These are phyloP conservation scores for Chloroclysta siterata DNA, from an alignment of 2,888 invertebrate species.

Conservation along the genomic window DNA sequence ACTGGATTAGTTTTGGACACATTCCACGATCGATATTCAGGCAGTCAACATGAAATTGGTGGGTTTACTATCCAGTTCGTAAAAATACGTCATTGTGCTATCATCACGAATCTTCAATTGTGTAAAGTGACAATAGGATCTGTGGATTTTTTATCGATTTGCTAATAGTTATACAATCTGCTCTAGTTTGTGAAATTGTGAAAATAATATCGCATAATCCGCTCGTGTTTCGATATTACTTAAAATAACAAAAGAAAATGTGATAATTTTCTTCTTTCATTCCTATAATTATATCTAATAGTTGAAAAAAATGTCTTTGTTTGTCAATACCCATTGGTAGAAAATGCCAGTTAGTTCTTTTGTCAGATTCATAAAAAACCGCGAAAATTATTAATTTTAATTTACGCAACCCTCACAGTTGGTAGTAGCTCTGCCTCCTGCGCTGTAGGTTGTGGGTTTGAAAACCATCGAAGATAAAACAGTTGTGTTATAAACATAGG, in stretches of 20 bases:
- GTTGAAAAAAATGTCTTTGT: no score
- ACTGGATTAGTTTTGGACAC: constrained; percentile 51
- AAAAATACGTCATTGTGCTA: constrained; percentile 2
- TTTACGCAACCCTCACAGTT: no score
- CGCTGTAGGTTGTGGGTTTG: no score
- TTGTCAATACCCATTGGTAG: no score
- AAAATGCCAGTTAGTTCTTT: no score
- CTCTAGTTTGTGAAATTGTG: constrained; percentile 31
- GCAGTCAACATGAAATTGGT: constrained; percentile 78
- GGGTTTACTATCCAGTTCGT: constrained; percentile 45
- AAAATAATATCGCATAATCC: constrained; percentile 19
- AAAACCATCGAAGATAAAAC: no score
- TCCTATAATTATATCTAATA: no score
- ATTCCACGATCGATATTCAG: constrained; percentile 64
- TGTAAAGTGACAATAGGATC: constrained; percentile 27
- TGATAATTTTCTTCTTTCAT: no score
- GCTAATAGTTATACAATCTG: constrained; percentile 23
- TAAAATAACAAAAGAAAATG: neutral
- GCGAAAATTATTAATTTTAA: no score
- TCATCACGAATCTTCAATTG: constrained; percentile 17
- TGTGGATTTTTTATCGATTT: constrained; percentile 28
- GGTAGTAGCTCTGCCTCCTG: no score
- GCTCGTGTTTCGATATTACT: neutral
- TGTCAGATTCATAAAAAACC: no score
- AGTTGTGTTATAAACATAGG: no score